Conservation (phyloP, 1,140 invertebrate species). For the Achatina immaculata region DNA sequence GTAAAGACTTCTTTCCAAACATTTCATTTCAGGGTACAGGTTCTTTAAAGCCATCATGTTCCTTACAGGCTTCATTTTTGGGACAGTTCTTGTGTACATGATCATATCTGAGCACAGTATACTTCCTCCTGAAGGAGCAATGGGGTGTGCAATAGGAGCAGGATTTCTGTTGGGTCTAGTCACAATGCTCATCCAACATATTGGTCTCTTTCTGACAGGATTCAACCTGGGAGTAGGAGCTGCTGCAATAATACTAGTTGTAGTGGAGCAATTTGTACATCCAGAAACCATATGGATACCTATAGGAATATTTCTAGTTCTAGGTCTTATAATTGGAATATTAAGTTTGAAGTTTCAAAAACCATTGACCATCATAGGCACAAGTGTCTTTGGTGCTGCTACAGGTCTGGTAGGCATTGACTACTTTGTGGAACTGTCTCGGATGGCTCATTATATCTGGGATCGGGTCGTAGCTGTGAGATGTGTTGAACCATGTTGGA, state of each 20-base stretch:
- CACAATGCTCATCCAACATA: constrained; percentile 84
- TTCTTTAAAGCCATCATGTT: constrained; percentile 92
- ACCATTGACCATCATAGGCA: constrained; percentile 81
- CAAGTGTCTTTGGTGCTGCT: constrained; percentile 82
- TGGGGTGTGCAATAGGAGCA: constrained; percentile 80
- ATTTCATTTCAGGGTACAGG: constrained; percentile 80
- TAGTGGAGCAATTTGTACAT: constrained; percentile 61
- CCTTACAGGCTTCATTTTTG: constrained; percentile 88
- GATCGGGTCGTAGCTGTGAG: constrained; percentile 70
- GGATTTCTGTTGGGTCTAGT: constrained; percentile 84
- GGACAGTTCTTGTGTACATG: constrained; percentile 82
- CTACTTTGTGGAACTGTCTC: constrained; percentile 82
- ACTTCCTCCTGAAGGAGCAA: constrained; percentile 82
- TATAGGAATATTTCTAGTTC: constrained; percentile 78
- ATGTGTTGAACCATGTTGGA: constrained; percentile 78
- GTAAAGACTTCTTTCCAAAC: no score
- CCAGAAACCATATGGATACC: constrained; percentile 78
- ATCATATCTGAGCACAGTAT: constrained; percentile 83
- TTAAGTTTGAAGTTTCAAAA: constrained; percentile 83
- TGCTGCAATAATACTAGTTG: constrained; percentile 74
- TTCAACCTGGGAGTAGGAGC: constrained; percentile 81
- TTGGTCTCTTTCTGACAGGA: constrained; percentile 86
- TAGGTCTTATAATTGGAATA: constrained; percentile 80
- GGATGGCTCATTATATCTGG: constrained; percentile 81
- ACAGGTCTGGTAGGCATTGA: constrained; percentile 80